phyloP scores from a whole-genome alignment of 2,113 vertebrate genomes.

The Ptyas mucosa region DNA sequence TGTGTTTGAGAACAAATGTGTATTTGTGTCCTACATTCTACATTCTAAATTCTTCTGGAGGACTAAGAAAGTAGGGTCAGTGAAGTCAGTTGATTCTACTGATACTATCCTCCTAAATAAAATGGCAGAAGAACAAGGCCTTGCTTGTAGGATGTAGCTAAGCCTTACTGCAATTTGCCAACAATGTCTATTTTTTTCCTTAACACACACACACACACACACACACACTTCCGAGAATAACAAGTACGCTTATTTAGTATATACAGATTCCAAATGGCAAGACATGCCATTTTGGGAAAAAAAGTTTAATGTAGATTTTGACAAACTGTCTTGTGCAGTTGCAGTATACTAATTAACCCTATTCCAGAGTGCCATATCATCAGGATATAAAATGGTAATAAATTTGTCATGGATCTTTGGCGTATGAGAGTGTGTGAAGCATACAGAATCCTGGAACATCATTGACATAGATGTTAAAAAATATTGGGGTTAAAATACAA shows the following conservation, averaged over 20 bases:
- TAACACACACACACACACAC: neutral
- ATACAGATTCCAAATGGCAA: neutral
- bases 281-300: neutral
- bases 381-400: neutral
- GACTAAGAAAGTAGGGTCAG: slow-evolving; percentile 77
- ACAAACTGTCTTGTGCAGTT: neutral
- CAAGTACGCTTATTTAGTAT: neutral
- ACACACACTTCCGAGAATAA: neutral
- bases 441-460: neutral
- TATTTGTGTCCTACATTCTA: neutral
- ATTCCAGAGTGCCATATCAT: neutral
- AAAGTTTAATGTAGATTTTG: neutral
- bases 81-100: slow-evolving; percentile 61
- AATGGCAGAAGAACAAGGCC: slow-evolving; percentile 78
- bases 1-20: neutral
- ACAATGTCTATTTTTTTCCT: slow-evolving; percentile 52
- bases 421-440: neutral
- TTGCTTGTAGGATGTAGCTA: slow-evolving; percentile 60
- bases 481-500: neutral
- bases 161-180: slow-evolving; percentile 73
- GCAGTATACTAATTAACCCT: neutral
- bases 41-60: slow-evolving; percentile 61
- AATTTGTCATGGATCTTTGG: neutral
- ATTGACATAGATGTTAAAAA: neutral
- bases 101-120: slow-evolving; percentile 82